Percentiles rank a stretch among this genome's conserved stretches.
Conservation (phyloP, 2,113 vertebrate species). For the Ariopsis seemanni region DNA sequence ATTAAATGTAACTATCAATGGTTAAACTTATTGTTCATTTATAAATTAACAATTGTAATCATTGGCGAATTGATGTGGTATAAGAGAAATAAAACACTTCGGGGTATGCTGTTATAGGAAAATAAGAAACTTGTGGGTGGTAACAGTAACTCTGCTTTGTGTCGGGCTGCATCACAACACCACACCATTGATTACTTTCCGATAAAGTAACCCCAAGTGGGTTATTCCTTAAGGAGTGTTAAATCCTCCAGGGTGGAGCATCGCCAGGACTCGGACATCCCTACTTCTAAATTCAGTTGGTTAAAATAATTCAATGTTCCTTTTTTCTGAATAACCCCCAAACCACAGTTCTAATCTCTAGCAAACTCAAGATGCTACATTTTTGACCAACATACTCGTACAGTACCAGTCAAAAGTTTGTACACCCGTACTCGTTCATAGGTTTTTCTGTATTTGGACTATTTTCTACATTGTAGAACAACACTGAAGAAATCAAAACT, state of each 20-base stretch:
- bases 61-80: not conserved
- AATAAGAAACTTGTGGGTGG: not conserved
- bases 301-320: not conserved
- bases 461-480: too few species aligned
- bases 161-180: not conserved
- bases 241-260: not conserved
- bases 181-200: not conserved
- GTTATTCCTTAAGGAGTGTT: not conserved
- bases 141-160: not conserved
- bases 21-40: too few species aligned
- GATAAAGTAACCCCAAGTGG: not conserved
- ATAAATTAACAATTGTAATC: not conserved
- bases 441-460: too few species aligned
- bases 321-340: not conserved
- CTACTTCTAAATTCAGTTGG: not conserved
- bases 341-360: not conserved
- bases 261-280: not conserved
- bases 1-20: too few species aligned
- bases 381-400: not conserved
- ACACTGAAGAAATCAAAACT: too few species aligned
- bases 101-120: not conserved
- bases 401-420: too few species aligned
- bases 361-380: not conserved
- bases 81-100: not conserved
- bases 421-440: too few species aligned